Evolutionary conservation across 2,888 invertebrate species (phyloP), one percentile per base, ranked within the genome.

Genomic region (Catocala fraxini): DNA sequence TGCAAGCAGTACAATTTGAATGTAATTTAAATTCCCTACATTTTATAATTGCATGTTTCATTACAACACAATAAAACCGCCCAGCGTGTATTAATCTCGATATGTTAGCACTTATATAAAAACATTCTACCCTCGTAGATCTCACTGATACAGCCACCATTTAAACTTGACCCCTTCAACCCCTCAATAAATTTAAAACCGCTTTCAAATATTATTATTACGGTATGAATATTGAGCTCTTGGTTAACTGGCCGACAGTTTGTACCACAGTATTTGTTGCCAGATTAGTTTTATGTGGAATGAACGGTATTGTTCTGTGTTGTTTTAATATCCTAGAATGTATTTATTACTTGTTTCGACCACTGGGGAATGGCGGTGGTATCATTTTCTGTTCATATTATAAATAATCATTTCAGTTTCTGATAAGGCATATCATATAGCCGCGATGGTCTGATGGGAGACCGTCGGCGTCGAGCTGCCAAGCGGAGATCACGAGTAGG

Each of bases 11-110:
- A 39, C 4, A 39, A 39, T 39, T 39, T 39, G 6, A 39, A 7
- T 39, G 35, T 39, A 39, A 39, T 7, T 9, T 11, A 5, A 33
- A 46, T 15, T 46, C n/a, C 15, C 9, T 39, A 1, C 46, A 46
- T 33, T 48, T 25, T 25, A 84, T 84, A 81, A 86, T 83, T 81
- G 79, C 83, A 81, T 85, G 87, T 85, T 86, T 84, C 46, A 78
- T 77, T 82, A 76, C 9, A 25, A 49, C n/a, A 33, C 51, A 64
- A 64, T 62, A 62, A 65, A 53, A 15, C 39, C 51, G 0, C 34
- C 47, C 43, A 52, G 55, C 45, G 12, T 5, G 56, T 51, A 86
- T 87, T 87, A 84, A 79, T 78, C 74, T 66, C 55, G 59, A 71
- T 49, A 49, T 70, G 75, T 77, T 77, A 80, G 77, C 79, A 77